Conservation (phyloP, 2,797 vertebrate genomes). For the Florisuga fusca region DNA sequence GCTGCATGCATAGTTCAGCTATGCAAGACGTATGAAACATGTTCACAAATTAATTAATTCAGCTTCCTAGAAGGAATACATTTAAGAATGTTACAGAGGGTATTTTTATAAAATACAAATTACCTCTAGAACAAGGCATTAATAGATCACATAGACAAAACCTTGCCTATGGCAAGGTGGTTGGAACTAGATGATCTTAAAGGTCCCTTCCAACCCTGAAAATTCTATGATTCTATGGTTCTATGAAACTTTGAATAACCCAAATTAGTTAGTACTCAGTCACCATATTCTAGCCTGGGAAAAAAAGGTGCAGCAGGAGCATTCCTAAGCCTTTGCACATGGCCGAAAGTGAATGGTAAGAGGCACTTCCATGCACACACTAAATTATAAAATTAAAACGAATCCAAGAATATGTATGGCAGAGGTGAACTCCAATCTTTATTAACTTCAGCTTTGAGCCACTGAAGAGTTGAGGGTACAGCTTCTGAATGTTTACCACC, state of each 20-base stretch:
- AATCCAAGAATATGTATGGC: background rate
- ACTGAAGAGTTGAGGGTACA: background rate
- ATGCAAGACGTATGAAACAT: background rate
- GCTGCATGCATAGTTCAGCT: background rate
- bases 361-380: accelerated
- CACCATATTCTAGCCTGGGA: background rate
- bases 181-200: too few relatives aligned
- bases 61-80: background rate
- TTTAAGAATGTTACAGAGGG: background rate
- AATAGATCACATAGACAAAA: background rate
- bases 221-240: too few relatives aligned
- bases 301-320: background rate
- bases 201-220: too few relatives aligned
- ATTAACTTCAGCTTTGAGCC: background rate
- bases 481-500: background rate
- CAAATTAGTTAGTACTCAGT: background rate
- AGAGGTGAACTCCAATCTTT: background rate
- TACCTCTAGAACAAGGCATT: background rate
- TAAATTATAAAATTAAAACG: background rate
- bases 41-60: background rate
- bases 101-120: background rate
- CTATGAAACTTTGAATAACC: background rate
- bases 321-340: background rate
- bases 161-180: background rate
- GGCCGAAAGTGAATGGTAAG: background rate